Evolutionary conservation across 2,888 invertebrate species (phyloP), one percentile per base, ranked within the genome.

Genomic region (Philereme transversata): DNA sequence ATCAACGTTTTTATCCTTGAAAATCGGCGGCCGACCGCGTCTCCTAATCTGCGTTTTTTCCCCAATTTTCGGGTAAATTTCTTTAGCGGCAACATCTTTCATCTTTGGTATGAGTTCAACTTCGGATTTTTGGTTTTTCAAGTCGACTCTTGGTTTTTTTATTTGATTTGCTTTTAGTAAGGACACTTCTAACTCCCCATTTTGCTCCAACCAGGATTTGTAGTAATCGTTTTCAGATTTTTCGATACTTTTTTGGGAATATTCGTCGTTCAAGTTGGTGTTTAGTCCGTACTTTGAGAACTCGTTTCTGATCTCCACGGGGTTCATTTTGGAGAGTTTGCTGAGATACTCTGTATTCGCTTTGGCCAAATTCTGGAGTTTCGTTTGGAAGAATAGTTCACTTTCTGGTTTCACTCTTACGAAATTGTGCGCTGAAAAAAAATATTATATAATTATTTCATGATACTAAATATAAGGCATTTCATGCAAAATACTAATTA

Each of bases 131-230:
- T 84, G 83, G 59, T 74, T 84, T 73, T 81, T 83, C 4, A 72
- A 48, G 3, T 82, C 85, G 0, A 71, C 68, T 71, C 80, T 84
- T 0, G 82, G 53, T 51, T 87, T 87, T 62, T 84, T 88, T 0
- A 79, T 70, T 70, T 89, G 90, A 51, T 73, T 87, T 0, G 86
- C 89, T 76, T 84, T 87, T 0, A 92, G 68, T 0, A 93, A 65
- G 0, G 93, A 93, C 0, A 93, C 92, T 69, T 93, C 93, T 0
- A 93, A 60, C 48, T 93, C 92, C 0, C 92, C 92, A 41, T 93
- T 93, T 47, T 92, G 92, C 52, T 92, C 90, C 0, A 93, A 57
- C 93, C 93, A 93, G 0, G 88, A 85, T 45, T 92, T 92, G 69
- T 93, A 90, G 56, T 83, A 92, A 38, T 93, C 93, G 50, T 92